Evolutionary conservation across 2,113 vertebrate genomes (phyloP), one percentile per base, ranked within the genome.

Genomic region (Myrmophylax atrothorax): DNA sequence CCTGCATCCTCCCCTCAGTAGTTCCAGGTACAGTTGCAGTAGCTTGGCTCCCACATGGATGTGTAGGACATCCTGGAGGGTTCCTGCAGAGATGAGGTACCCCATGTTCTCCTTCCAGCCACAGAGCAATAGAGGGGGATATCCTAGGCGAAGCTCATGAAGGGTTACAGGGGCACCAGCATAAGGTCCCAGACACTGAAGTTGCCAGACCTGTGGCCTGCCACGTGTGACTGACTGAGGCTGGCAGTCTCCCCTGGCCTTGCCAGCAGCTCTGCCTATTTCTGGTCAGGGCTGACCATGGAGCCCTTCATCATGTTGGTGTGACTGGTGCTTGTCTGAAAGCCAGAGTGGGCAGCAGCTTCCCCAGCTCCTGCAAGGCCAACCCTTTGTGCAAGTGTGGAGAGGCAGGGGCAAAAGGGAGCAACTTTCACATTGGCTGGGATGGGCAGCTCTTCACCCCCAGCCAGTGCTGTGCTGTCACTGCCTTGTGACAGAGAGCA

Each of bases 401-500:
- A n/a, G 20, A 72, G 29, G 12, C 5, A 9, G n/a, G 16, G 8
- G 13, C 35, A 19, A 59, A 55, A 29, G 6, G 59, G 20, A 82
- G 26, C 14, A 28, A n/a, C 33, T 33, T 64, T 67, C 1, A 0
- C 2, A 1, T 6, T 13, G 37, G 29, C 55, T 53, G 37, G 31
- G 33, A 23, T 18, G 12, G 52, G 18, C 42, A 85, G 42, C 47
- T n/a, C n/a, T 70, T 56, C 4, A 13, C 2, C 11, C 15, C 20
- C 26, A 58, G 50, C 40, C 60, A 60, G 12, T 0, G 0, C 24
- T 0, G 0, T 23, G 26, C 52, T 91, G 37, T 38, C 4, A 1
- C 33, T 74, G 60, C 56, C 37, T 56, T 82, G 38, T 73, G 60
- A 40, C 25, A 0, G 0, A 50, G 37, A 90, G 37, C 3, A 0